phyloP scores from a whole-genome alignment of 2,888 invertebrate species.

The Hedychridium roseum region DNA sequence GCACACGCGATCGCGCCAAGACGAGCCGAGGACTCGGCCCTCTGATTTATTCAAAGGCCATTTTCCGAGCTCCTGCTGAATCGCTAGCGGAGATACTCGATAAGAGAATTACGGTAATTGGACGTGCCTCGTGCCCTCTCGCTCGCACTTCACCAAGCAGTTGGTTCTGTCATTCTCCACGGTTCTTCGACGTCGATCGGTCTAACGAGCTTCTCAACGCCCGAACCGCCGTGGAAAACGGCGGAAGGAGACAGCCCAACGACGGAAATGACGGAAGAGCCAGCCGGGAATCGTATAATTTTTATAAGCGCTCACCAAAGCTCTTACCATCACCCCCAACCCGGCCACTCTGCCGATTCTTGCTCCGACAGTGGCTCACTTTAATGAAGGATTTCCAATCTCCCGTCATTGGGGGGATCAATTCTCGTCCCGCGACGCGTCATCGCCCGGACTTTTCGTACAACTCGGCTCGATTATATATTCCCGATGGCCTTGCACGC shows the following conservation, averaged over 20 bases:
- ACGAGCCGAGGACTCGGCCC: conserved; percentile 26
- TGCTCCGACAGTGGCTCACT: not conserved
- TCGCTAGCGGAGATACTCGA: conserved; percentile 24
- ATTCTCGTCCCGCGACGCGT: too few species aligned
- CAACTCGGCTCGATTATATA: too few species aligned
- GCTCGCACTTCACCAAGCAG: too few species aligned
- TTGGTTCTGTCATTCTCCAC: too few species aligned
- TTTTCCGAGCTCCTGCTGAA: conserved; percentile 35
- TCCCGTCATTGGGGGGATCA: too few species aligned
- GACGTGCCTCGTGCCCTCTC: conserved; percentile 28
- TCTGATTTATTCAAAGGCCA: conserved; percentile 40
- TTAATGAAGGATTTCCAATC: too few species aligned
- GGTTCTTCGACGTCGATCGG: too few species aligned
- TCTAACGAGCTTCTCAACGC: conserved; percentile 38
- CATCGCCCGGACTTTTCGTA: too few species aligned
- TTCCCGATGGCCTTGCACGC: too few species aligned
- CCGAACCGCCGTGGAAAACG: not conserved
- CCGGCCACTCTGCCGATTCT: not conserved
- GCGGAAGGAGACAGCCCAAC: not conserved
- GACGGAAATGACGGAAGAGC: not conserved
- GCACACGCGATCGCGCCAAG: conserved; percentile 35
- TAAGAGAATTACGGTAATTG: conserved; percentile 46
- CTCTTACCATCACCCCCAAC: not conserved
- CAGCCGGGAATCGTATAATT: not conserved
- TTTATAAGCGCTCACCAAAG: not conserved